Evolutionary conservation across 92 coral and sea anemone species (phyloP).

Genomic region (Phenganax subtilis): DNA sequence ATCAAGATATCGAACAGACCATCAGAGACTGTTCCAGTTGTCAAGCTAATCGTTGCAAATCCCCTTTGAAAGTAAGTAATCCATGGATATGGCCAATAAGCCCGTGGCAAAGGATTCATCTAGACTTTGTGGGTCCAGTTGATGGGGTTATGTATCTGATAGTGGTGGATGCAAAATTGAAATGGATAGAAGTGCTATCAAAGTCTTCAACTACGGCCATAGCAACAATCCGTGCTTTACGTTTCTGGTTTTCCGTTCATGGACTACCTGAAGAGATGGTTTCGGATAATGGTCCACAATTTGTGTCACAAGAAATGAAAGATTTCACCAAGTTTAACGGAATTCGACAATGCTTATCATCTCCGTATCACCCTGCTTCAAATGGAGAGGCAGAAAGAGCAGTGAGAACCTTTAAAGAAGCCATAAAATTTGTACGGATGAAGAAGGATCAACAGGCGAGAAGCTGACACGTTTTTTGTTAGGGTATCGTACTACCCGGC

Average conservation of each 20-base stretch:
- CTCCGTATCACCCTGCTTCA: constrained; percentile 46
- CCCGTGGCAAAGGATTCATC: constrained; percentile 51
- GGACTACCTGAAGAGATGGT: constrained; percentile 42
- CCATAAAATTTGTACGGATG: constrained; percentile 41
- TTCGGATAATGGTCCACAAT: constrained; percentile 41
- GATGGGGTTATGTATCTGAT: constrained; percentile 39
- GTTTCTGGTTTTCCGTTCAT: constrained; percentile 43
- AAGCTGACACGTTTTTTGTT: constrained; percentile 1
- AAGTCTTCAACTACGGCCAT: constrained; percentile 44
- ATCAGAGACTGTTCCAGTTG: constrained; percentile 48
- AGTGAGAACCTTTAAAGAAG: constrained; percentile 48
- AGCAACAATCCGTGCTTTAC: constrained; percentile 43
- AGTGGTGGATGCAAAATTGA: constrained; percentile 48
- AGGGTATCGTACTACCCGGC: constrained; percentile 13
- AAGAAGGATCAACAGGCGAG: constrained; percentile 1
- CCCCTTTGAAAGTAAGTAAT: constrained; percentile 39
- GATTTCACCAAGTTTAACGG: constrained; percentile 28
- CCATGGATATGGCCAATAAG: constrained; percentile 42
- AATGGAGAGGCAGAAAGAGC: constrained; percentile 56
- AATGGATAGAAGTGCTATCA: constrained; percentile 48
- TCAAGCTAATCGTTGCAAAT: constrained; percentile 32
- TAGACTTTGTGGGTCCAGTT: constrained; percentile 52
- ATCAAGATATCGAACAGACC: constrained; percentile 43
- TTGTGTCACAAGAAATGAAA: constrained; percentile 27
- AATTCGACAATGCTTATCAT: constrained; percentile 19